Evolutionary conservation across 2,888 invertebrate species (phyloP), one percentile per base, ranked within the genome.

Genomic region (Zaprionus obscuricornis): DNA sequence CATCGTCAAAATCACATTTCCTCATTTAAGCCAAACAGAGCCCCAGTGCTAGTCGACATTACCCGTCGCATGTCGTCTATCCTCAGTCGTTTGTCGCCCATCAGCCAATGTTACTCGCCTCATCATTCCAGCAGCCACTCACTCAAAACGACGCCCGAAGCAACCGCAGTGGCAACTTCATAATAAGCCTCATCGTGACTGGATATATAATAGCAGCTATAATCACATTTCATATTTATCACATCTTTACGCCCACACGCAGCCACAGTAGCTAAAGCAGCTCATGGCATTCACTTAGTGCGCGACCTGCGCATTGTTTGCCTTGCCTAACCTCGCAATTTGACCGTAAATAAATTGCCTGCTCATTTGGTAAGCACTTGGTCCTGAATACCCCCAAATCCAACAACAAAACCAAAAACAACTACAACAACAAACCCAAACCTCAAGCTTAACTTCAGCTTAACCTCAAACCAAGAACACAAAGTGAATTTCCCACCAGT

Each of bases 271-370:
- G 5, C 2, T 10, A 24, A 22, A 20, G 27, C n/a, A 29, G 34
- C 13, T 26, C 34, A 16, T 27, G 45, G 39, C 13, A 29, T 36
- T n/a, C 47, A 56, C 49, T 47, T 54, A 22, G 22, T 29, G 51
- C 52, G 16, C 75, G 66, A 75, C 65, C 78, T 65, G 71, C 68
- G 68, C 82, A 82, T 68, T 82, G 78, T 73, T 65, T 76, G 66
- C 64, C 56, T 43, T 63, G 79, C 55, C 82, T 85, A 83, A 85
- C 69, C 74, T 74, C 67, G 70, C 87, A 88, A 86, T 81, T 85
- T 88, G 89, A 88, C 88, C 88, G 86, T 89, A 86, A 81, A 87
- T 88, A 87, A 88, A 88, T 88, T 87, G 85, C 70, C 76, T 76
- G 77, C 86, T 87, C 88, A 87, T 85, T 88, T 88, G 79, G 86